These are phyloP conservation scores for Phalacrocorax carbo DNA, from an alignment of 2,113 vertebrate genomes.

Conservation along the genomic window DNA sequence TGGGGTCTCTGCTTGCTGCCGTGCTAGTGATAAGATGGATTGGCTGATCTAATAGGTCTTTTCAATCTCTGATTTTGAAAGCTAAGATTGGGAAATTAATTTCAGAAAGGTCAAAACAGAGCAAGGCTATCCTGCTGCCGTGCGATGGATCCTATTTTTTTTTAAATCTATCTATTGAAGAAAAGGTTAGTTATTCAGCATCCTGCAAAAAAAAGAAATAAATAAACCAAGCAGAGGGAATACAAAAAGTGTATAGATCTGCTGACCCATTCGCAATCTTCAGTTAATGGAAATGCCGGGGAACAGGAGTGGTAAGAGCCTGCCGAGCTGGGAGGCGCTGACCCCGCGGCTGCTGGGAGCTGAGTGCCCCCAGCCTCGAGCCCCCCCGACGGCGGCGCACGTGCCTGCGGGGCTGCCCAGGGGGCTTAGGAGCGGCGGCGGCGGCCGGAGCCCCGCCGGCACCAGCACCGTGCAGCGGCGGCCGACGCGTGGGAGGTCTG, in stretches of 20 bases:
- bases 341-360: not conserved
- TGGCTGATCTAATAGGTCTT: conserved; percentile 60
- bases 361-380: not conserved
- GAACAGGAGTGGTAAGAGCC: not conserved
- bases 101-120: conserved; percentile 60
- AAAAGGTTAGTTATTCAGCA: conserved; percentile 46
- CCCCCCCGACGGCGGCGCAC: rapidly evolving
- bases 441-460: not conserved
- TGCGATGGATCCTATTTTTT: conserved; percentile 57
- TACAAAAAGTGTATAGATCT: conserved; percentile 33
- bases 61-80: conserved; percentile 60
- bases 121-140: conserved; percentile 57
- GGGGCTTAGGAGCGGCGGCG: not conserved
- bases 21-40: conserved; percentile 28
- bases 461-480: not conserved
- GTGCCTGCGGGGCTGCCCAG: not conserved
- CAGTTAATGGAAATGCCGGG: conserved; percentile 21
- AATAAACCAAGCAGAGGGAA: conserved; percentile 17
- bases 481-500: not conserved
- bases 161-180: conserved; percentile 40
- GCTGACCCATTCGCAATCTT: conserved; percentile 45
- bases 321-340: not conserved
- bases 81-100: conserved; percentile 58
- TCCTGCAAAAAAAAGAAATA: conserved; percentile 6
- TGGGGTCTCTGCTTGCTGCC: conserved; percentile 38